Evolutionary conservation across 2,888 invertebrate genomes (phyloP), one percentile per base, ranked within the genome.

Genomic region (Polia nebulosa): DNA sequence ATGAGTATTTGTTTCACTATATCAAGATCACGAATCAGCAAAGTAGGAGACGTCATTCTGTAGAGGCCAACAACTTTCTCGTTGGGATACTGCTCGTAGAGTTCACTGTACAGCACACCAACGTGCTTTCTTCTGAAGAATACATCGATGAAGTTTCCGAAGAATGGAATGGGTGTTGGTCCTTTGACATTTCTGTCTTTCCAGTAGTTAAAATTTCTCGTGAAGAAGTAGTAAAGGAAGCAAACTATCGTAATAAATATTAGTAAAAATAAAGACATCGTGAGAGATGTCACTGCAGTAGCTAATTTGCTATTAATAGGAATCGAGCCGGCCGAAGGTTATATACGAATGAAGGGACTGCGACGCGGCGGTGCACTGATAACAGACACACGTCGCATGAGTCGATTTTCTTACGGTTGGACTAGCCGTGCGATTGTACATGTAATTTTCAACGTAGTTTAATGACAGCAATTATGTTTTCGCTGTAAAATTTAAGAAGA

Each of bases 11-110:
- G 85, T 64, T 90, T 92, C 17, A 88, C 87, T 44, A 90, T 73
- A 59, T 93, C 90, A 25, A 90, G 83, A 69, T 93, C 92, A 17
- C 89, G 85, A 47, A 93, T 79, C 13, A 92, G 41, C 17, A 93
- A 62, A 7, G 85, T 79, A 0, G 91, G 92, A 22, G 81, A 74
- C 8, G 85, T 87, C 85, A 91, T 87, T 69, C 88, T 85, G 74
- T 84, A 91, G 5, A 91, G 61, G 6, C 93, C 93, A 7, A 93
- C 86, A 5, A 90, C 79, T 72, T 88, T 90, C 68, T 91, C 91
- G 5, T 90, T 76, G 0, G 89, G 87, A 73, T 82, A 93, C n/a
- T 87, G 77, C 15, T 87, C 75, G 78, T 92, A 93, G 20, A 91
- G 79, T 51, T 90, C 87, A 59, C 80, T 81, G 69, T 80, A 87